Percentiles rank a stretch among this genome's conserved stretches.
Conservation (phyloP, 2,888 invertebrate species). For the Ischnura elegans region DNA sequence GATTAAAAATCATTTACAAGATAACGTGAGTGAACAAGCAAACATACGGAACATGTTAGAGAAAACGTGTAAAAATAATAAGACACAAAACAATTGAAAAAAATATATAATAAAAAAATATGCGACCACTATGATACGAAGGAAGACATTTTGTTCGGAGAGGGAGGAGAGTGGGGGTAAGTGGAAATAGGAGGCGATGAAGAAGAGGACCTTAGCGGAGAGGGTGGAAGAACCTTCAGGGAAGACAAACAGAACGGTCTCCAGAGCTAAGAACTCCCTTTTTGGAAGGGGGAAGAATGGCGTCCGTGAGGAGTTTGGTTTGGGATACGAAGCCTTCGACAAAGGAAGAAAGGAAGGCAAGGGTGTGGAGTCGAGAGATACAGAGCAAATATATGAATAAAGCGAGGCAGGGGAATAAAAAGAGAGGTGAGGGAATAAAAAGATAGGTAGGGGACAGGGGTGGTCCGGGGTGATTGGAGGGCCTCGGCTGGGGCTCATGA, state of each 20-base stretch:
- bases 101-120: background rate
- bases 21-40: too few relatives aligned
- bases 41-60: too few relatives aligned
- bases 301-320: background rate
- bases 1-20: too few relatives aligned
- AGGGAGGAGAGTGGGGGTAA: too few relatives aligned
- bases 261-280: background rate
- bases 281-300: background rate
- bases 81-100: too few relatives aligned
- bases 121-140: background rate
- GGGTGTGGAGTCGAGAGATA: background rate
- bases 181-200: background rate
- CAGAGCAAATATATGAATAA: constrained; percentile 1
- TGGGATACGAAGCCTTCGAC: constrained; percentile 11
- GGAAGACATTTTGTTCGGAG: background rate
- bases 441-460: background rate
- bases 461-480: too few relatives aligned
- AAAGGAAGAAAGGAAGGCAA: background rate
- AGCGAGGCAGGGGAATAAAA: background rate
- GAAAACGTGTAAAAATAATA: too few relatives aligned
- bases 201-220: background rate
- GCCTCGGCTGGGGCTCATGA: too few relatives aligned
- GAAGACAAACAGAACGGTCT: constrained; percentile 23
- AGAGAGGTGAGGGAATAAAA: background rate
- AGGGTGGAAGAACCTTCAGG: background rate